Evolutionary conservation across 2,888 invertebrate genomes (phyloP).

Genomic region (Nomada hirtipes): DNA sequence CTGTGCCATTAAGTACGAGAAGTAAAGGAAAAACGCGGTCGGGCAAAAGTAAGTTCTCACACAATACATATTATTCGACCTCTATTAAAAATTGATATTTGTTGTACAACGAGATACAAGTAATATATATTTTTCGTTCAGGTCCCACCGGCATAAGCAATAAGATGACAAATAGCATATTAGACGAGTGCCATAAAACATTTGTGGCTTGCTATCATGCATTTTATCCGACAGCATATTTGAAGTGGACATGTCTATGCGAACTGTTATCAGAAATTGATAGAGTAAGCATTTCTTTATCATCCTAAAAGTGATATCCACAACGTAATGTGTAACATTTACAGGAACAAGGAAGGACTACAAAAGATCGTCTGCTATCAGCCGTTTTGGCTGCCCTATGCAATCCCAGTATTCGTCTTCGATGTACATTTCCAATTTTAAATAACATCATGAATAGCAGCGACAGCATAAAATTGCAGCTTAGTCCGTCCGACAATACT

Average conservation of each 20-base stretch:
- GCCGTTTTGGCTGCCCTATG: conserved; percentile 95
- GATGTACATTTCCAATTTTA: conserved; percentile 91
- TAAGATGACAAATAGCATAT: conserved; percentile 89
- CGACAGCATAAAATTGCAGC: conserved; percentile 85
- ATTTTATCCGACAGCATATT: conserved; percentile 96
- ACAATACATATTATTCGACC: not conserved
- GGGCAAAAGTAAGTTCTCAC: conserved; percentile 70
- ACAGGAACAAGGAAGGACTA: conserved; percentile 83
- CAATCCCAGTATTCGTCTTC: conserved; percentile 90
- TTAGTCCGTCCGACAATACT: conserved; percentile 89
- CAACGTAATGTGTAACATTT: conserved; percentile 48
- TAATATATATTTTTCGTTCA: conserved; percentile 31
- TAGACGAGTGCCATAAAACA: conserved; percentile 95
- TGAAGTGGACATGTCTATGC: conserved; percentile 97
- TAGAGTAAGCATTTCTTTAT: conserved; percentile 85
- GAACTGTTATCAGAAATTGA: conserved; percentile 90
- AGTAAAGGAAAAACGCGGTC: conserved; percentile 78
- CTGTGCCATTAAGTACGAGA: conserved; percentile 84
- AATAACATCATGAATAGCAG: conserved; percentile 85
- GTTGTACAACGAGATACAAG: conserved; percentile 20
- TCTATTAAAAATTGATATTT: not conserved
- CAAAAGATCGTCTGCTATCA: conserved; percentile 88
- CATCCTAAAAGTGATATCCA: not conserved
- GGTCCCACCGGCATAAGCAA: conserved; percentile 66
- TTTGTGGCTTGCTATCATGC: conserved; percentile 97